Conservation (phyloP, 1,140 invertebrate genomes). For the Oncopeltus fasciatus region DNA sequence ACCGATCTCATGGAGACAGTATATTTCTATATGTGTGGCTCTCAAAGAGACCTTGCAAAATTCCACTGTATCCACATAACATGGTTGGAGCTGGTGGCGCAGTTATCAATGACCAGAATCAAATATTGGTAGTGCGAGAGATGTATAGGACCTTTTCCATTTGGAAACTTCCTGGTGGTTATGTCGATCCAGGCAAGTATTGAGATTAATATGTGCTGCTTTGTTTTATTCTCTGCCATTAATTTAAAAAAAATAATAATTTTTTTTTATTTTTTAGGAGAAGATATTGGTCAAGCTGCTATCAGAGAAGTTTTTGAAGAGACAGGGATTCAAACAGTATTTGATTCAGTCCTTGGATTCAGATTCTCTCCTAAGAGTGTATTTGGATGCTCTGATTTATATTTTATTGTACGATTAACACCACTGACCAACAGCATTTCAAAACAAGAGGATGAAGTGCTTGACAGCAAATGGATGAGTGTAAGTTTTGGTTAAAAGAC, state of each 20-base stretch:
- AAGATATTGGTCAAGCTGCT: constrained; percentile 63
- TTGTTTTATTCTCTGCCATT: not conserved
- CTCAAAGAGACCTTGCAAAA: constrained; percentile 44
- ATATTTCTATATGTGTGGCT: constrained; percentile 73
- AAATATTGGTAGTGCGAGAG: constrained; percentile 69
- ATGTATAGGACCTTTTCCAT: constrained; percentile 40
- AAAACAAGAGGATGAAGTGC: constrained; percentile 58
- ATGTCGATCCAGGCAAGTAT: constrained; percentile 59
- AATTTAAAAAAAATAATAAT: constrained; percentile 7
- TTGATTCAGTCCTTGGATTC: constrained; percentile 58
- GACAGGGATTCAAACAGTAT: constrained; percentile 63
- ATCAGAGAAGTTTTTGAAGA: constrained; percentile 79
- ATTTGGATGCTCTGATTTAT: constrained; percentile 74
- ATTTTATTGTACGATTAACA: constrained; percentile 56
- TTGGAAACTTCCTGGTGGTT: constrained; percentile 88
- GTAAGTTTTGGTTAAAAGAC: constrained; percentile 27
- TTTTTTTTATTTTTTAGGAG: constrained; percentile 41
- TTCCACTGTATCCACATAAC: constrained; percentile 73
- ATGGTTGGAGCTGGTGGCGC: constrained; percentile 76
- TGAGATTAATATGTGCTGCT: not conserved
- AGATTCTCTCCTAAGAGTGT: constrained; percentile 54
- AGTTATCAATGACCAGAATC: constrained; percentile 56
- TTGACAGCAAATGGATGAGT: constrained; percentile 67
- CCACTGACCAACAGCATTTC: constrained; percentile 48
- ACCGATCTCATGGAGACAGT: constrained; percentile 61